Evolutionary conservation across 2,888 invertebrate species (phyloP), one percentile per base, ranked within the genome.

Genomic region (Caenorhabditis sp.): DNA sequence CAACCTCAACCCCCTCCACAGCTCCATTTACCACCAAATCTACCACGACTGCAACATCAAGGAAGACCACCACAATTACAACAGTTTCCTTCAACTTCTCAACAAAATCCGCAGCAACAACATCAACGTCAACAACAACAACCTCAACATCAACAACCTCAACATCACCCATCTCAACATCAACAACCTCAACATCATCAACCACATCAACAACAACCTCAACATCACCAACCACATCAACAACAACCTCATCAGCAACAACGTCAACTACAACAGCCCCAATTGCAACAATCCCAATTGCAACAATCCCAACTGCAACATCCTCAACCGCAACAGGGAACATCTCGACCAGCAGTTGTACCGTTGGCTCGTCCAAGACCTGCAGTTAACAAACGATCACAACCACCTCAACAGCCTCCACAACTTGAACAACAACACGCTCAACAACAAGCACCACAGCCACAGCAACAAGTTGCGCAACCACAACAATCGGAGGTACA

Each of bases 211-310:
- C 50, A 50, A 50, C n/a, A n/a, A n/a, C n/a, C n/a, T n/a, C n/a
- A n/a, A n/a, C n/a, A n/a, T n/a, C n/a, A n/a, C n/a, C n/a, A n/a
- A n/a, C n/a, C n/a, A n/a, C n/a, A 60, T 26, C 31, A 59, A 21
- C 64, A 50, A 23, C 69, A 63, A 57, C 57, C n/a, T n/a, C n/a
- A n/a, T n/a, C n/a, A 59, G n/a, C 54, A 61, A 31, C 27, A 23
- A 6, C 49, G 12, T 1, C 24, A 51, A 17, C 23, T 58, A 31
- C 31, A 19, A 10, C 61, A 61, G 14, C 19, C 10, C 8, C 61
- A 61, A 19, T 24, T 21, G 19, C n/a, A n/a, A n/a, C n/a, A n/a
- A n/a, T n/a, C 14, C 37, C 37, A 37, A 37, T 37, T 37, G 8
- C 36, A 2, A 4, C 62, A 62, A 17, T 26, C 24, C 26, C 60